Evolutionary conservation across 2,797 vertebrate species (phyloP), one percentile per base, ranked within the genome.

Genomic region (Poecilia picta): DNA sequence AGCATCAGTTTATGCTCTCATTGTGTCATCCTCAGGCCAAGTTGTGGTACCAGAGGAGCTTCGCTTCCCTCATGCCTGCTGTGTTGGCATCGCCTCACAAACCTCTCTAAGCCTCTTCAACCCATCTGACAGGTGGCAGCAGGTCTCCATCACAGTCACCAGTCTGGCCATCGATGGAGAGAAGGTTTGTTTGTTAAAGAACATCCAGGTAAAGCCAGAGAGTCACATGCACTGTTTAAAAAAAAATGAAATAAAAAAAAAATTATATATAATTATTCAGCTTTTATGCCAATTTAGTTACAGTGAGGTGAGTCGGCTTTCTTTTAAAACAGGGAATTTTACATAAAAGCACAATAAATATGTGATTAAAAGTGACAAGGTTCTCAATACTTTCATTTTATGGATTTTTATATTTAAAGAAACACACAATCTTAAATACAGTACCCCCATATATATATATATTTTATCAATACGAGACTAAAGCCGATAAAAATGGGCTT

Each of bases 21-120:
- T 20, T 10, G 66, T 87, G 51, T 82, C 59, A 3, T 81, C 59
- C 68, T 79, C 85, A 99, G 98, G 91, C 5, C 95, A 94, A 76
- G 95, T 98, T 53, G 95, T 97, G 88, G 97, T 99, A 12, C 98
- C 98, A 5, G 97, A 97, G 86, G 98, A 99, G 72, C 77, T 99
- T 88, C 97, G 95, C 51, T 97, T 99, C 83, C 95, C 97, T 81
- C 96, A 96, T 43, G 91, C 97, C 45, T 99, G 98, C 93, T 99
- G 98, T 70, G 96, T 99, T 8, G 98, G 98, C 80, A 98, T 99
- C 77, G 98, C 97, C 47, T 98, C 98, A 0, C 97, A 99, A 90
- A 96, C 96, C 0, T 94, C 95, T 28, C 96, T 99, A 68, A 96
- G 95, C 82, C 91, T 99, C 81, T 97, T 97, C 85, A 99, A 99